These are phyloP conservation scores for Zootoca vivipara DNA, from an alignment of 2,113 vertebrate species.

Conservation along the genomic window DNA sequence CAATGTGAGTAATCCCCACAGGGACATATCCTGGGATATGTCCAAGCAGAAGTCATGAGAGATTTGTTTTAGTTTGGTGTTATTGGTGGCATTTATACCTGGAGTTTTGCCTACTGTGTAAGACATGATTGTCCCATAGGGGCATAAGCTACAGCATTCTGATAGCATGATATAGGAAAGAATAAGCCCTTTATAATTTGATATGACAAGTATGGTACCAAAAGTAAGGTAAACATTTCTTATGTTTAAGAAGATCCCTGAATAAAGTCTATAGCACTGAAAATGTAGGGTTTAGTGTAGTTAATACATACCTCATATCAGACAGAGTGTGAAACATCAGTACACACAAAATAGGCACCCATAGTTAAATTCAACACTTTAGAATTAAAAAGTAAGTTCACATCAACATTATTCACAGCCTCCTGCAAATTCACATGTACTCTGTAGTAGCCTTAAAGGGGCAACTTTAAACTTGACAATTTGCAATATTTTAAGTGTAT, in stretches of 20 bases:
- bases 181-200: conserved; percentile 54
- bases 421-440: conserved; percentile 3
- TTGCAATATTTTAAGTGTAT: conserved; percentile 2
- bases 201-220: conserved; percentile 26
- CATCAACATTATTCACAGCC: conserved; percentile 26
- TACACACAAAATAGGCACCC: conserved; percentile 57
- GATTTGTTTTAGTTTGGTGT: conserved; percentile 28
- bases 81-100: conserved; percentile 50
- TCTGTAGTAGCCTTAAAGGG: background rate
- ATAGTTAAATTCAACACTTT: conserved; percentile 25
- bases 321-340: conserved; percentile 29
- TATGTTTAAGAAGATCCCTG: conserved; percentile 26
- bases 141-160: conserved; percentile 40
- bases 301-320: conserved; percentile 11
- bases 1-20: conserved; percentile 56
- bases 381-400: conserved; percentile 25
- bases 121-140: conserved; percentile 39
- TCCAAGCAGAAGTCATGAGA: conserved; percentile 43
- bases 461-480: conserved; percentile 1
- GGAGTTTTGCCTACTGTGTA: conserved; percentile 45
- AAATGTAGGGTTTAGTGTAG: conserved; percentile 39
- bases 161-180: conserved; percentile 39
- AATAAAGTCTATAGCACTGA: background rate
- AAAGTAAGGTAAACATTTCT: conserved; percentile 38
- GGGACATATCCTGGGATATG: conserved; percentile 35